phyloP scores from a whole-genome alignment of 2,113 vertebrate species.

The Nothobranchius furzeri region DNA sequence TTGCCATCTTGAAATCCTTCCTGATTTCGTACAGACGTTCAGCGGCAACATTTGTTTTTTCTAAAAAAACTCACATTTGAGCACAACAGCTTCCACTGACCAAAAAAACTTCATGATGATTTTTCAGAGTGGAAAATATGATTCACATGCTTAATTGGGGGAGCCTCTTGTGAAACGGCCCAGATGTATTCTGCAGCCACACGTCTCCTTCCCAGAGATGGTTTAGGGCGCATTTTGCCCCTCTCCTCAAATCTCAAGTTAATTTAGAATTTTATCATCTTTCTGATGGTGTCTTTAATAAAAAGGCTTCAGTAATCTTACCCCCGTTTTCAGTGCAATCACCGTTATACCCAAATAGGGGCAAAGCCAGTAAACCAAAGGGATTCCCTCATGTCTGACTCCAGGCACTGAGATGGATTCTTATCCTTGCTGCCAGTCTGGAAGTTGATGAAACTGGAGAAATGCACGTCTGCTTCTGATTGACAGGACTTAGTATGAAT shows the following conservation, averaged over 20 bases:
- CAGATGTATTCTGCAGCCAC: constrained; percentile 49
- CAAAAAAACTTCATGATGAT: constrained; percentile 50
- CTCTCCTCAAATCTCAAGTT: constrained; percentile 40
- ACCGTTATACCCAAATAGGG: constrained; percentile 33
- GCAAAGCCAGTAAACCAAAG: constrained; percentile 33
- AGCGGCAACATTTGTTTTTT: constrained; percentile 2
- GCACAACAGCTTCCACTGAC: constrained; percentile 37
- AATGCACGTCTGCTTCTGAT: constrained; percentile 47
- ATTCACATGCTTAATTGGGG: constrained; percentile 63
- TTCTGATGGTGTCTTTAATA: constrained; percentile 35
- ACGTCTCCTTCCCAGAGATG: constrained; percentile 39
- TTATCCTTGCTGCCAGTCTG: constrained; percentile 60
- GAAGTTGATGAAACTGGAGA: constrained; percentile 51
- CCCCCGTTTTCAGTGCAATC: constrained; percentile 43
- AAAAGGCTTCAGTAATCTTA: constrained; percentile 39
- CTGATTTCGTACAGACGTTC: neutral
- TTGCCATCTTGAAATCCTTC: constrained; percentile 1
- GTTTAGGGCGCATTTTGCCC: constrained; percentile 32
- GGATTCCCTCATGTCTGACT: constrained; percentile 44
- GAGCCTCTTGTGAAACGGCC: constrained; percentile 63
- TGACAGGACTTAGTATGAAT: constrained; percentile 48
- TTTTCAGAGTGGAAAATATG: constrained; percentile 69
- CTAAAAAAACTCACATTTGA: constrained; percentile 26
- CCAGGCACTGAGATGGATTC: constrained; percentile 43
- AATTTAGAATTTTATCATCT: constrained; percentile 51